phyloP scores from a whole-genome alignment of 1,140 invertebrate species.

The Pomacea maculata region DNA sequence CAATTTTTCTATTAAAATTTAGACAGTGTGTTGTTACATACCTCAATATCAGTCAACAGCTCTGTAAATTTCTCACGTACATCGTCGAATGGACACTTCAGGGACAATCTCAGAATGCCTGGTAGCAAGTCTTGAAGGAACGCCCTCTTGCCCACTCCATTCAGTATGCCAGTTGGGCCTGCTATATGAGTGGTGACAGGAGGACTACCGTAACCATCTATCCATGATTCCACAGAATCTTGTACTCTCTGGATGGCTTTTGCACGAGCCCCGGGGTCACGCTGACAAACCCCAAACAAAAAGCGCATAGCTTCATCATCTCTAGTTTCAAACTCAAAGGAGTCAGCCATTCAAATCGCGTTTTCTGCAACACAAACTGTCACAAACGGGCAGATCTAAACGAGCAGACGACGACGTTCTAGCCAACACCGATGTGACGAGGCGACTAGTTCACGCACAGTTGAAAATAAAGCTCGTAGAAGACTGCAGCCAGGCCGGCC shows the following conservation, averaged over 20 bases:
- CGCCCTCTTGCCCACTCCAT: constrained; percentile 28
- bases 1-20: no score
- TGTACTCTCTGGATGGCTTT: constrained; percentile 42
- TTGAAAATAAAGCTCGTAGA: no score
- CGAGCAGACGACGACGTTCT: no score
- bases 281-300: constrained; percentile 42
- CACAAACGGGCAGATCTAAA: no score
- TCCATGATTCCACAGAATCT: constrained; percentile 46
- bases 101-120: constrained; percentile 47
- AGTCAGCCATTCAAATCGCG: constrained; percentile 25
- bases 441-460: no score
- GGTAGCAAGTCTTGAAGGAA: constrained; percentile 48
- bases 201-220: constrained; percentile 56
- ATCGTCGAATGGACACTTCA: constrained; percentile 56
- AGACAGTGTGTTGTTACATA: constrained; percentile 22
- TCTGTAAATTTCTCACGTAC: constrained; percentile 42
- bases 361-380: not conserved
- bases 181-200: constrained; percentile 19
- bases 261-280: constrained; percentile 40
- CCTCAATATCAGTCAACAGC: constrained; percentile 51
- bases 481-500: no score
- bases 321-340: constrained; percentile 7
- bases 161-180: constrained; percentile 18
- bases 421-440: no score
- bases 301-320: constrained; percentile 51